Base-by-base conservation (phyloP, 37 sponge, comb jelly and placozoan species). In the Crambe crambe region DNA sequence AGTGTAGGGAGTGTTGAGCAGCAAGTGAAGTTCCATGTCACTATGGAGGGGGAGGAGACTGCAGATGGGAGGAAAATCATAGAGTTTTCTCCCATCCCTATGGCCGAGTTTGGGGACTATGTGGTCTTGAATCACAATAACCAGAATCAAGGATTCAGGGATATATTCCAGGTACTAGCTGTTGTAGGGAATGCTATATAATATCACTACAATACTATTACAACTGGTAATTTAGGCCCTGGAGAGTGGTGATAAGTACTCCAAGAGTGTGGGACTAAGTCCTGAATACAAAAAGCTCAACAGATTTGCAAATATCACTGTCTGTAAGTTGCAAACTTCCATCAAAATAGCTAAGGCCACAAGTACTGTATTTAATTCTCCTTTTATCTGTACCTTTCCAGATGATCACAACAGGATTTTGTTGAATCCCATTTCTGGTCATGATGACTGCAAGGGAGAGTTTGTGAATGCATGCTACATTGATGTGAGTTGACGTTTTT, bases 381-480 rank as follows among this genome's bases (percentile, higher is more conserved):
- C n/a, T n/a, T n/a, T n/a, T n/a, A n/a, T n/a, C n/a, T n/a, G n/a
- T n/a, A n/a, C n/a, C 4, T 65, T 5, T 56, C 3, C 58, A 93
- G 93, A 93, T 85, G 93, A 93, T 77, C 70, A 81, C 40, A 72
- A 80, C 39, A 74, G 86, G 34, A 77, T 93, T 2, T 39, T 82
- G 5, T 74, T 93, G 40, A 56, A 56, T 3, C 80, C 86, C n/a
- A 65, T 85, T 2, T 25, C 76, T 34, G 81, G 64, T 25, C 59
- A 64, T 2, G n/a, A n/a, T n/a, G 73, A 84, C 77, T 74, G 67
- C 42, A 80, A 86, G 34, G 42, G 67, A 23, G 84, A 91, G 68
- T 94, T 90, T 68, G 72, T 94, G 40, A 89, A 89, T 84, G 94
- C 92, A 25, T 83, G 80, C 38, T 87, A 79, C 58, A 42, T 94